Evolutionary conservation across 2,888 invertebrate species (phyloP), one percentile per base, ranked within the genome.

Genomic region (Cordilura impudica): DNA sequence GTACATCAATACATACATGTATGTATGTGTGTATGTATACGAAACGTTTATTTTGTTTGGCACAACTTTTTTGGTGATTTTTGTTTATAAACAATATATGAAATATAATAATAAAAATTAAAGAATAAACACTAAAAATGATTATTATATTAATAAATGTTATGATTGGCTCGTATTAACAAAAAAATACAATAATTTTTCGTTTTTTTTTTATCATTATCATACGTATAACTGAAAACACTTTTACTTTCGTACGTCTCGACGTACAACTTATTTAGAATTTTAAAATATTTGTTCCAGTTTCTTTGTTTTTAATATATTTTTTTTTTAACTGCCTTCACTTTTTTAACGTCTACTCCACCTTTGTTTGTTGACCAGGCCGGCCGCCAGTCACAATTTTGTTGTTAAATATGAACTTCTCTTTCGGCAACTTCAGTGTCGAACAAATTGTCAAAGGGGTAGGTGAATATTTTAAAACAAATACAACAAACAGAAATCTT

Each of bases 331-430:
- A 39, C 18, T 6, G 14, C 23, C 49, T 65, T 45, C 21, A n/a
- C 7, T 4, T n/a, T 51, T 19, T 51, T 35, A 12, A 53, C 31
- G 6, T 53, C 4, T 14, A 43, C 75, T 76, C 18, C 63, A 63
- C 75, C 75, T 63, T 76, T 75, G 39, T 70, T 75, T 75, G 43
- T 69, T 70, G 43, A 51, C 43, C 56, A 70, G 69, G 43, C 63
- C 63, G 49, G 29, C 63, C 56, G 75, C 54, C 69, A 65, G 63
- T 26, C 74, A 75, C 54, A 63, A 61, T 56, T 45, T 39, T 58
- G 53, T 47, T 4, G 6, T n/a, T 4, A 21, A 26, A 14, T 45
- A 26, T 18, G 12, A 45, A 26, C 18, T 10, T 31, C 21, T 4
- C 12, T 2, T 51, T 39, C 65, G 58, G 60, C 60, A 53, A 58